Conservation (phyloP, 2,113 vertebrate genomes). For the Neotragus pygmaeus region DNA sequence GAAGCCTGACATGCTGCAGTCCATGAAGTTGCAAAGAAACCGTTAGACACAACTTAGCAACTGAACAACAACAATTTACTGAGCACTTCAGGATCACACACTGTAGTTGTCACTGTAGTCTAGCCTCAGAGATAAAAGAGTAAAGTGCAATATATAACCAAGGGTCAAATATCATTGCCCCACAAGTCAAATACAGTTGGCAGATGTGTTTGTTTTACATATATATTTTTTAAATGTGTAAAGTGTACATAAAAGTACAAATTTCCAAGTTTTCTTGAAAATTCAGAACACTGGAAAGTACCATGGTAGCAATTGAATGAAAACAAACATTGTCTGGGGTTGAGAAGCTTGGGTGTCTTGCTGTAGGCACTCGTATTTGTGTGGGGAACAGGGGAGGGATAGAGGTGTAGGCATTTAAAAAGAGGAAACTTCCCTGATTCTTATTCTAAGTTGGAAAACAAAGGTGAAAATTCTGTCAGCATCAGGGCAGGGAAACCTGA, state of each 20-base stretch:
- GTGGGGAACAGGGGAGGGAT: neutral
- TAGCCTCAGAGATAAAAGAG: neutral
- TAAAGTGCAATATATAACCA: neutral
- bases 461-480: neutral
- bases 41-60: neutral
- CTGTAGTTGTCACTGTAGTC: too few species aligned
- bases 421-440: neutral
- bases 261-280: neutral
- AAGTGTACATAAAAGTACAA: neutral
- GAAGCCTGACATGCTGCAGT: neutral
- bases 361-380: neutral
- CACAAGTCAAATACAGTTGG: neutral
- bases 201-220: neutral
- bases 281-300: neutral
- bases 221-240: neutral
- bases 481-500: neutral
- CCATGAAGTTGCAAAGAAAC: neutral
- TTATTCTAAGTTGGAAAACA: neutral
- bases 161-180: fast-evolving
- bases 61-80: neutral
- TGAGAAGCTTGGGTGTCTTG: too few species aligned
- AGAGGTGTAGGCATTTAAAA: neutral
- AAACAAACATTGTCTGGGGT: neutral
- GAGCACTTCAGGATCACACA: neutral
- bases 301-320: neutral